phyloP scores from a whole-genome alignment of 2,113 vertebrate genomes.

The Taurulus bubalis region DNA sequence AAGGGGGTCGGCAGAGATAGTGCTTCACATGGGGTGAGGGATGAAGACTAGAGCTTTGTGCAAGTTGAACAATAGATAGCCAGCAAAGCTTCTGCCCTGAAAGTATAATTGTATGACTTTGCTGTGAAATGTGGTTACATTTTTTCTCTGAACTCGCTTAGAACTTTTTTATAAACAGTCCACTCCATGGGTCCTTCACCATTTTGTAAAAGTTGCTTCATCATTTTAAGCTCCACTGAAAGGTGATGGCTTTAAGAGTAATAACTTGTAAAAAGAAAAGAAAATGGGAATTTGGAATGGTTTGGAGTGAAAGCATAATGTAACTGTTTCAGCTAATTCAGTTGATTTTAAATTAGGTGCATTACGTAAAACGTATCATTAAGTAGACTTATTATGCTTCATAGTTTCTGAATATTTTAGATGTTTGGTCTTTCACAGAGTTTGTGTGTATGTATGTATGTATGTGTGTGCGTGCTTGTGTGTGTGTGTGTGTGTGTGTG shows the following conservation, averaged over 20 bases:
- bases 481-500: not conserved
- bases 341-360: not conserved
- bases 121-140: conserved; percentile 55
- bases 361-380: conserved; percentile 10
- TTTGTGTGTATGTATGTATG: conserved; percentile 13
- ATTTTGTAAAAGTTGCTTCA: conserved; percentile 43
- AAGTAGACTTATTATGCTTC: not conserved
- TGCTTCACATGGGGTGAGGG: conserved; percentile 59
- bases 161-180: conserved; percentile 47
- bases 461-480: too few relatives aligned
- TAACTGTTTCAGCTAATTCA: conserved; percentile 5
- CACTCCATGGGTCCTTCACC: not conserved
- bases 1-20: conserved; percentile 38
- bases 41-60: conserved; percentile 62
- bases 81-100: conserved; percentile 58
- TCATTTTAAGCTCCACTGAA: conserved; percentile 31
- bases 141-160: conserved; percentile 40
- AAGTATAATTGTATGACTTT: conserved; percentile 59
- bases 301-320: not conserved
- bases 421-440: not conserved
- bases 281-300: not conserved
- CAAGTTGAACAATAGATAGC: conserved; percentile 54
- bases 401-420: conserved; percentile 9
- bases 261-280: not conserved
- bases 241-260: conserved; percentile 4